Base-by-base conservation (phyloP, 2,888 invertebrate genomes). In the Agriopis aurantiaria region DNA sequence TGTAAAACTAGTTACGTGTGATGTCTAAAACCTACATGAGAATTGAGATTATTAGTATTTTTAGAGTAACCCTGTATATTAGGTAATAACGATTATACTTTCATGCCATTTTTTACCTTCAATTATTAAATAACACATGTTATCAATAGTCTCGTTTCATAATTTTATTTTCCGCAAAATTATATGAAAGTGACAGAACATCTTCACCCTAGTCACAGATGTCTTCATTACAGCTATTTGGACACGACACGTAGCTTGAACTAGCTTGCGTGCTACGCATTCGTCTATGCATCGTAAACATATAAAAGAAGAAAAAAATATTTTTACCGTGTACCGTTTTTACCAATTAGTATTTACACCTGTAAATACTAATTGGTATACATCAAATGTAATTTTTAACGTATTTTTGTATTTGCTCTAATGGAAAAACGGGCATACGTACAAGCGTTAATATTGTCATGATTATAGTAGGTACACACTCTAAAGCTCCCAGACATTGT, bases 81-180 rank as follows among this genome's bases (percentile, higher is more conserved):
- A 41, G 1, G 8, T 41, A 8, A 60, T 51, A 51, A 64, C 48
- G 23, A 56, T 17, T 14, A 56, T n/a, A 52, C 56, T 67, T 68
- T 61, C 52, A 71, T 55, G 45, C 17, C 48, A 57, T 23, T 57
- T 40, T 52, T 46, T 23, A 64, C 59, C 58, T 58, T 23, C 51
- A 59, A 68, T 48, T 55, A 23, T 23, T 23, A 7, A 43, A 14
- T 59, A 52, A 64, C 59, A 64, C 49, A 64, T 62, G 68, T 68
- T 58, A 23, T 1, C 17, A 51, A 43, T 17, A 40, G 40, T 6
- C 55, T 45, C 46, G 8, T 60, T 60, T n/a, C 7, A 41, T 7
- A 53, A 63, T 63, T 43, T 63, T 55, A 55, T 63, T 63, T 46
- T 11, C 7, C 6, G 46, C 45, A 10, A 63, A 55, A 12, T n/a